Evolutionary conservation across 2,797 vertebrate species (phyloP), one percentile per base, ranked within the genome.

Genomic region (Micrastur ruficollis): DNA sequence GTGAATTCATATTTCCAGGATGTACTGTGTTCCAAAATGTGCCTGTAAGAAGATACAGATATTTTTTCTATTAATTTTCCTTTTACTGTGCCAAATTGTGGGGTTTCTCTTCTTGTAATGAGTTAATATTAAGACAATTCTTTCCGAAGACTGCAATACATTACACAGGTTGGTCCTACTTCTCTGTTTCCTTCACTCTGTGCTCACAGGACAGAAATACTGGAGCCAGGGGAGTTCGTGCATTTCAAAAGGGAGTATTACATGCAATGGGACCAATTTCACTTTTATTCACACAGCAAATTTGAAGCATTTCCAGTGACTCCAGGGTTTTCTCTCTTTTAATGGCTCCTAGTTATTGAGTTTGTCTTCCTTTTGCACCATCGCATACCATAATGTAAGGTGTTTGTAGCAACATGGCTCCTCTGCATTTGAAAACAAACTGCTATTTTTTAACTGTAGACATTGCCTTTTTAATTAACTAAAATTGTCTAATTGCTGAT

Each of bases 1-100:
- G 44, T 70, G 66, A 93, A 94, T 97, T 96, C 78, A 38, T 66
- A 87, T 96, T 96, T 87, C 92, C 92, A 92, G 89, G 59, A 87
- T 78, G 58, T 86, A 50, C 72, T 5, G 5, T 71, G 66, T 91
- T 91, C 84, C 61, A 95, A 86, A 88, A 95, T 68, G 52, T 94
- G 80, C 32, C 82, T 52, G 53, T 97, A 92, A 94, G 86, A 92
- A 93, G 89, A 90, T 81, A 84, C 12, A 32, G 40, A 8, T 26
- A 8, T 50, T 36, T 86, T 93, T 74, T 10, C 75, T 93, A 71
- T 56, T 59, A 36, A 32, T 93, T 95, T 94, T 90, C 90, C 74
- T 80, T 89, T 75, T 70, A 49, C 42, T 73, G 36, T 79, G 90
- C 89, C 93, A 95, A 81, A 84, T 34, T n/a, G 6, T 65, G 27